phyloP scores from a whole-genome alignment of 2,888 invertebrate genomes.

The Xanthia togata region DNA sequence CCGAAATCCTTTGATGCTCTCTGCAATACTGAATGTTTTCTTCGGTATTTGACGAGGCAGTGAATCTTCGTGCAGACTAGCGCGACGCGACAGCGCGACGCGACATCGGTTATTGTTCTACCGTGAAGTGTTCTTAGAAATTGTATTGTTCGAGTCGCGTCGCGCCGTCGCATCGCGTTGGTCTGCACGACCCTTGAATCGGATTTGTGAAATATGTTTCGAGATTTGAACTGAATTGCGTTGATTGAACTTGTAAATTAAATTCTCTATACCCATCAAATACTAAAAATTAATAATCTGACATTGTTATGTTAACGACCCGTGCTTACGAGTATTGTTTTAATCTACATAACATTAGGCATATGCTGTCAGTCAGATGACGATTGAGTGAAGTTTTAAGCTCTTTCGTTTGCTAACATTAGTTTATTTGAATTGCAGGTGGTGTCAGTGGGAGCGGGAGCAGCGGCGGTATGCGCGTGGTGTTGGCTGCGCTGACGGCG shows the following conservation, averaged over 20 bases:
- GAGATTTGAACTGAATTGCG: not conserved
- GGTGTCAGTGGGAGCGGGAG: constrained; percentile 84
- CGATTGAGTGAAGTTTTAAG: not conserved
- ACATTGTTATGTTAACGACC: not conserved
- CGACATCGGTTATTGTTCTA: too few relatives aligned
- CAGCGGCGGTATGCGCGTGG: constrained; percentile 88
- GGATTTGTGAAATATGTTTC: constrained; percentile 3
- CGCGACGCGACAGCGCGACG: too few relatives aligned
- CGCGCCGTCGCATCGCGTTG: too few relatives aligned
- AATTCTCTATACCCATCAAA: not conserved
- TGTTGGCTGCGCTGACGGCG: constrained; percentile 87
- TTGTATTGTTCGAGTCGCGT: too few relatives aligned
- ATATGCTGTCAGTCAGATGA: not conserved
- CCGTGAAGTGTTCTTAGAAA: too few relatives aligned
- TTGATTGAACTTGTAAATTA: not conserved
- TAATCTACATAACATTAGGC: not conserved
- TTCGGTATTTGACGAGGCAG: constrained; percentile 21
- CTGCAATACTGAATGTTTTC: constrained; percentile 37
- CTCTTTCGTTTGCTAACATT: not conserved
- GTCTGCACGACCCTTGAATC: too few relatives aligned
- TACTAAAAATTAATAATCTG: not conserved
- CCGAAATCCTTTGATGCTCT: constrained; percentile 41
- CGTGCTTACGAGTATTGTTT: not conserved
- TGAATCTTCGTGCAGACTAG: too few relatives aligned
- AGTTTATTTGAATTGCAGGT: constrained; percentile 76